Conservation (phyloP, 1,140 invertebrate species). For the Meloidogyne chitwoodi region DNA sequence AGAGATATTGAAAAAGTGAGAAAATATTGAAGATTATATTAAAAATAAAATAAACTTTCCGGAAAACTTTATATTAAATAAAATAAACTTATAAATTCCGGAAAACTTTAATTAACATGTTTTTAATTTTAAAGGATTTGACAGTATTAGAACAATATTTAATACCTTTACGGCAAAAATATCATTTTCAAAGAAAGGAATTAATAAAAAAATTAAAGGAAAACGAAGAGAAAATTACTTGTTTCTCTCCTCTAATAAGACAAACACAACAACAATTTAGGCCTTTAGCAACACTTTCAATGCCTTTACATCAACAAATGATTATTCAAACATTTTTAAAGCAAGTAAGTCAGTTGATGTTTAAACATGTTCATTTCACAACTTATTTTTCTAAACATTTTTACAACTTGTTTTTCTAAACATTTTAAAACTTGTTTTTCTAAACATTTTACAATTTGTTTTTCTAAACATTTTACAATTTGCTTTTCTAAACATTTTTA, state of each 20-base stretch:
- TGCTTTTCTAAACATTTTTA: neutral
- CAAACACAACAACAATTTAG: neutral
- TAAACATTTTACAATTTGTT: no score
- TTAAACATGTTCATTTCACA: neutral
- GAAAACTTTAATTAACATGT: neutral
- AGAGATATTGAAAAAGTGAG: neutral
- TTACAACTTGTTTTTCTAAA: neutral
- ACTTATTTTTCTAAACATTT: neutral
- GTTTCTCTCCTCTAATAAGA: neutral
- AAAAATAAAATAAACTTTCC: no score
- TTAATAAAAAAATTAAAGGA: neutral
- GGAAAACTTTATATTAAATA: no score
- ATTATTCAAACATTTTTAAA: neutral
- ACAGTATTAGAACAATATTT: neutral
- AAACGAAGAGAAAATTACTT: neutral
- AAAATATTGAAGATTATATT: no score
- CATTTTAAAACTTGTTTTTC: no score
- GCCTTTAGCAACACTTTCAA: neutral
- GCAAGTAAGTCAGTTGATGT: neutral
- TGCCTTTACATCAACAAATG: neutral
- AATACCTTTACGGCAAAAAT: neutral
- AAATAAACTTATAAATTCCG: no score
- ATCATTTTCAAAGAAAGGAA: neutral
- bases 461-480: neutral
- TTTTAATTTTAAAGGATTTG: neutral